These are phyloP conservation scores for Zosterops lateralis DNA, from an alignment of 2,113 vertebrate genomes.

Conservation along the genomic window DNA sequence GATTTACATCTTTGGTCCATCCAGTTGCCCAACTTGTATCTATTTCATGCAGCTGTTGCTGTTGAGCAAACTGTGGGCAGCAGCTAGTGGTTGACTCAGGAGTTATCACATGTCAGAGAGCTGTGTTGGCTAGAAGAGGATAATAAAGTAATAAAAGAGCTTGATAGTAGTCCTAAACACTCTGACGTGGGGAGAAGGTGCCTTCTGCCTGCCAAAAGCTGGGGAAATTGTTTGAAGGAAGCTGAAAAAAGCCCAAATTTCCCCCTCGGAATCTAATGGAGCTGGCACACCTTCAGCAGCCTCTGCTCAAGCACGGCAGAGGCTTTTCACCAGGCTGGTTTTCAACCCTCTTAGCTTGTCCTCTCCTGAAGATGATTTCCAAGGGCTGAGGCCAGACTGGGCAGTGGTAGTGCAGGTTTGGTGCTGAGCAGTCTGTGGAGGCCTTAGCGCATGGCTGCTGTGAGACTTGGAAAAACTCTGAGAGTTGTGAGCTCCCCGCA, in stretches of 20 bases:
- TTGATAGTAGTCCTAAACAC: not conserved
- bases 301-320: not conserved
- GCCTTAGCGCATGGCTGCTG: not conserved
- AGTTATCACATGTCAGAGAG: constrained; percentile 35
- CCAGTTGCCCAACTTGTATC: constrained; percentile 55
- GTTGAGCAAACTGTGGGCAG: constrained; percentile 54
- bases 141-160: not conserved
- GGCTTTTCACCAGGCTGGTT: not conserved
- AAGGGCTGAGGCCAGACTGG: not conserved
- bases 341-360: not conserved
- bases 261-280: not conserved
- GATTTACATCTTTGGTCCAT: constrained; percentile 45
- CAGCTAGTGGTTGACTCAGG: constrained; percentile 36
- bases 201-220: not conserved
- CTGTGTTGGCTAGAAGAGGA: not conserved
- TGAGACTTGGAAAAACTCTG: not conserved
- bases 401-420: not conserved
- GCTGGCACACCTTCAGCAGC: not conserved
- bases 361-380: not conserved
- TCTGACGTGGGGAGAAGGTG: not conserved
- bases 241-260: not conserved
- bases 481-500: not conserved
- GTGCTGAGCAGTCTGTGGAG: not conserved
- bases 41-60: constrained; percentile 56
- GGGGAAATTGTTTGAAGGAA: not conserved